Evolutionary conservation across 2,113 vertebrate genomes (phyloP), one percentile per base, ranked within the genome.

Genomic region (Porphyrio hochstetteri): DNA sequence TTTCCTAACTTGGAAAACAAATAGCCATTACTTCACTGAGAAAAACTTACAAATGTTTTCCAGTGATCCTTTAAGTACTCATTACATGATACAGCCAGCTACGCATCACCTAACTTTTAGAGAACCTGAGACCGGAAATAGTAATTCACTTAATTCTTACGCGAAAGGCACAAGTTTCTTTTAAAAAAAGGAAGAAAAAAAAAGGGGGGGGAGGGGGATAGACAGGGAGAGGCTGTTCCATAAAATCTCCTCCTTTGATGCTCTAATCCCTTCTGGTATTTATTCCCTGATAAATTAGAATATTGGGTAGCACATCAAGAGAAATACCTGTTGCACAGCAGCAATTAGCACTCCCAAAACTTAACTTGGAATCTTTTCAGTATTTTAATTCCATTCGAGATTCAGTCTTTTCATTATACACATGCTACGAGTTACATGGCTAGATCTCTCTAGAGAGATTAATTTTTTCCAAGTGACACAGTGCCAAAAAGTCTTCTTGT

Each of bases 401-500:
- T 61, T 82, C 59, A 50, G 42, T 31, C 35, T 79, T 84, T 48
- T 83, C 84, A 90, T 87, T 92, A 84, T 16, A 87, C n/a, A 18
- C 35, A 88, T 46, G 33, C 82, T 88, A 85, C 28, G 89, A 90
- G 29, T 80, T 92, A 83, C 31, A n/a, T 78, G 60, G 78, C 57
- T 65, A 92, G 77, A 90, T 74, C 59, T 82, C 82, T 82, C 53
- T 36, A 68, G 57, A 56, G 64, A 93, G 64, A 86, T 67, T 93
- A 91, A 87, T 63, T 82, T 94, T 44, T 90, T 95, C 84, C 80
- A 55, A 88, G 64, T 75, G 84, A 90, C 89, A 60, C 50, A 38
- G 57, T 76, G 88, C 69, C 91, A 93, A 78, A 94, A 88, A 20
- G 36, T 92, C 61, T 93, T 91, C 92, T 95, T 96, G 91, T 90